A percentile compares a stretch with the other conserved stretches of the same genome.
Conservation (phyloP, 2,888 invertebrate species). For the Fragum sueziense region DNA sequence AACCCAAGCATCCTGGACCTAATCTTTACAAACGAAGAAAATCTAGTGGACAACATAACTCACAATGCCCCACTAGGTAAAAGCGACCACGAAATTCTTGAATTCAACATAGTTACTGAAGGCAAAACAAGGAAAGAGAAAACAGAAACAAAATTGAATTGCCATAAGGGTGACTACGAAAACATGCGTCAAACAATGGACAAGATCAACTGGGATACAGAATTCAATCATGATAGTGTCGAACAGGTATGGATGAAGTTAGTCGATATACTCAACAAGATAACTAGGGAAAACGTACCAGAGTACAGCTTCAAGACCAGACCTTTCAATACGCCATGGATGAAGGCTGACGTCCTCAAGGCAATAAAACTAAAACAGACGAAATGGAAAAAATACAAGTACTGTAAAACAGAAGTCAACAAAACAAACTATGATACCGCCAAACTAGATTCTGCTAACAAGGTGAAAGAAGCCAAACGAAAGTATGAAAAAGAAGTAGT, state of each 20-base stretch:
- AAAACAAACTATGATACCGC: background rate
- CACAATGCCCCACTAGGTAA: constrained; percentile 5
- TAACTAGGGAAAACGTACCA: too few relatives aligned
- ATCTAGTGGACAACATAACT: background rate
- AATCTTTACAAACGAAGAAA: background rate
- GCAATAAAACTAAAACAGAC: too few relatives aligned
- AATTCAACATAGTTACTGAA: background rate
- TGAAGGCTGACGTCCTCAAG: background rate
- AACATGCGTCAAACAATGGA: background rate
- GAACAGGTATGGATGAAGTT: background rate
- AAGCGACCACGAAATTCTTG: background rate
- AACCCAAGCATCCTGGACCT: background rate
- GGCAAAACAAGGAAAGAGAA: background rate
- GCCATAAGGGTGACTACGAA: background rate
- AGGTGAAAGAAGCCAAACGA: background rate
- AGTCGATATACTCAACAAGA: background rate
- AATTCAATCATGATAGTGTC: background rate
- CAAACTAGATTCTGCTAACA: background rate
- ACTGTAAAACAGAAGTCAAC: background rate
- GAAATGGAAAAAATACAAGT: constrained; percentile 2
- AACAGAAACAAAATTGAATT: background rate
- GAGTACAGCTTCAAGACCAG: background rate
- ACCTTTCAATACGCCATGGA: background rate
- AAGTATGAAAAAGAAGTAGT: constrained; percentile 3
- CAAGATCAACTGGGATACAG: background rate